Evolutionary conservation across 2,888 invertebrate genomes (phyloP).

Genomic region (Diarsia brunnea): DNA sequence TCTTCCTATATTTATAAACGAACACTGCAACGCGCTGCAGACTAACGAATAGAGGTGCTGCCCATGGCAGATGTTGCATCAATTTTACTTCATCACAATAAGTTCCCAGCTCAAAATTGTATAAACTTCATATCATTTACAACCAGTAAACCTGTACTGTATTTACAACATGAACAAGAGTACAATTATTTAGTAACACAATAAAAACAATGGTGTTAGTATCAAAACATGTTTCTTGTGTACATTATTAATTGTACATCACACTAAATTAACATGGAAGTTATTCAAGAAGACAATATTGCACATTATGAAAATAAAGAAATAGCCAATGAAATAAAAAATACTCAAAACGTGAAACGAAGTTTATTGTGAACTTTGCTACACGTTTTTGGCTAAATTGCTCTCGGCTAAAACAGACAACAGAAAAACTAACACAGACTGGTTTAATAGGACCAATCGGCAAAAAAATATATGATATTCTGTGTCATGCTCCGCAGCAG

Average conservation of each 20-base stretch:
- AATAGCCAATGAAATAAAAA: not conserved
- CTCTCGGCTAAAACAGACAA: conserved; percentile 8
- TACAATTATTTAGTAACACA: conserved; percentile 2
- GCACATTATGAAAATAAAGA: conserved; percentile 10
- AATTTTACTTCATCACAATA: conserved; percentile 25
- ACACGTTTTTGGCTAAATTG: not conserved
- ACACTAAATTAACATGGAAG: not conserved
- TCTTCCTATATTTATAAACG: conserved; percentile 8
- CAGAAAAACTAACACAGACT: conserved; percentile 12
- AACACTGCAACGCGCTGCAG: conserved; percentile 9
- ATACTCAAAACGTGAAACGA: not conserved
- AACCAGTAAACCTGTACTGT: conserved; percentile 24
- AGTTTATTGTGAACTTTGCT: not conserved
- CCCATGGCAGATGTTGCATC: not conserved
- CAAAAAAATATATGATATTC: not conserved
- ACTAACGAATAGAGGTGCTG: not conserved
- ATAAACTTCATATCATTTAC: not conserved
- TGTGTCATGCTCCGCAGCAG: too few species aligned
- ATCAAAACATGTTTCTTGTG: not conserved
- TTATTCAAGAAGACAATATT: conserved; percentile 14
- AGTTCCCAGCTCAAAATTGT: conserved; percentile 44
- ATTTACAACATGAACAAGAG: conserved; percentile 19
- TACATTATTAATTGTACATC: not conserved
- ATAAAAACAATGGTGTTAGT: not conserved
- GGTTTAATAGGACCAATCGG: conserved; percentile 1